phyloP scores from a whole-genome alignment of 1,140 invertebrate species.

The Manduca sexta region DNA sequence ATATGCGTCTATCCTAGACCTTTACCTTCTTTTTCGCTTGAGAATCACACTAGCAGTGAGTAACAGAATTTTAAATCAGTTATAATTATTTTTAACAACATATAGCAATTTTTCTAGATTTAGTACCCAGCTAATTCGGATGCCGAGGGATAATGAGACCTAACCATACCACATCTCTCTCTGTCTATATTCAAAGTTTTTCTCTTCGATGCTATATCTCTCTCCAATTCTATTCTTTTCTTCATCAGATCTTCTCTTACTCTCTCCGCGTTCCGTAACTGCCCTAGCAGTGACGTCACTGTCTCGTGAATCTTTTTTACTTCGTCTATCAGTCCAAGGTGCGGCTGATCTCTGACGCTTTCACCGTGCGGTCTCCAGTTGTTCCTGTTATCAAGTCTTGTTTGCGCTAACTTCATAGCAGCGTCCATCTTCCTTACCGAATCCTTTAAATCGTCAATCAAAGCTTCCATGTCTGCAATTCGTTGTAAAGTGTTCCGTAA shows the following conservation, averaged over 20 bases:
- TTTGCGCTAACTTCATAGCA: slow-evolving; percentile 85
- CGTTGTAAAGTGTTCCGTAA: slow-evolving; percentile 75
- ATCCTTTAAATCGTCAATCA: slow-evolving; percentile 76
- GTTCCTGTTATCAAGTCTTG: slow-evolving; percentile 81
- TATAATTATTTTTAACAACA: too few species aligned
- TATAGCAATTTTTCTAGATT: too few species aligned
- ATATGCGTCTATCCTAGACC: too few species aligned
- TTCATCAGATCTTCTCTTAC: slow-evolving; percentile 75
- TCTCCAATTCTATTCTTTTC: slow-evolving; percentile 77
- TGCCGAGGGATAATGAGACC: slow-evolving; percentile 81
- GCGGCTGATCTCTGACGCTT: slow-evolving; percentile 80
- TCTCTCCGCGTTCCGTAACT: slow-evolving; percentile 73
- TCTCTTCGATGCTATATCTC: slow-evolving; percentile 81
- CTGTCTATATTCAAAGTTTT: slow-evolving; percentile 82
- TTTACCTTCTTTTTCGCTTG: too few species aligned
- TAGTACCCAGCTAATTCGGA: slow-evolving; percentile 77
- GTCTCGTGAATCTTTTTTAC: slow-evolving; percentile 80
- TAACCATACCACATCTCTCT: slow-evolving; percentile 77
- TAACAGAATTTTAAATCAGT: too few species aligned
- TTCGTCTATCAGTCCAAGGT: slow-evolving; percentile 82
- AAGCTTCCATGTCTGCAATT: slow-evolving; percentile 80
- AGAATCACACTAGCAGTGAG: too few species aligned
- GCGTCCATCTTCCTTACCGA: slow-evolving; percentile 79
- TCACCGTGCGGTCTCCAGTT: slow-evolving; percentile 78
- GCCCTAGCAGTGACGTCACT: slow-evolving; percentile 74